Evolutionary conservation across 1,140 invertebrate genomes (phyloP).

Genomic region (Littorina saxatilis): DNA sequence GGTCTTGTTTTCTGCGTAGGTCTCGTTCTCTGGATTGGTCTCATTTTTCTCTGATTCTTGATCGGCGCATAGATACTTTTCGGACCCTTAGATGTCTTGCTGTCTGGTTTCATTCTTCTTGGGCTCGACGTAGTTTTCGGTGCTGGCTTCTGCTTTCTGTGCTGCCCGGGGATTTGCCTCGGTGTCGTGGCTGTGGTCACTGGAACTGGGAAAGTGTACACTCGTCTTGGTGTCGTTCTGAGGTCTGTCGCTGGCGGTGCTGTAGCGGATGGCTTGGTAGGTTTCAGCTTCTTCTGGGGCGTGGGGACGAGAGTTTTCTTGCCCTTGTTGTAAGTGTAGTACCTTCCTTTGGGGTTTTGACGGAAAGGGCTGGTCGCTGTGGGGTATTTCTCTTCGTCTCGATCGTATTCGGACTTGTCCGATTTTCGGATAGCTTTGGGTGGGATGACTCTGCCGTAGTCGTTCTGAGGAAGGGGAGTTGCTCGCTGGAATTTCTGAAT

Average conservation of each 20-base stretch:
- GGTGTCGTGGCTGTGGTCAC: not conserved
- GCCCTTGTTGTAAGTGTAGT: conserved; percentile 21
- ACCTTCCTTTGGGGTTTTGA: not conserved
- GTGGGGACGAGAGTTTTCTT: too few species aligned
- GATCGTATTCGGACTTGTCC: not conserved
- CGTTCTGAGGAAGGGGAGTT: too few species aligned
- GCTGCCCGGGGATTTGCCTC: not conserved
- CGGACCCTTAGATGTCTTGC: not conserved
- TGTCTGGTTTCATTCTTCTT: not conserved
- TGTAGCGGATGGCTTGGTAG: not conserved
- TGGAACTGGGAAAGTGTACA: not conserved
- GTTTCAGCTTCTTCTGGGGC: not conserved
- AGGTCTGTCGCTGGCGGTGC: not conserved
- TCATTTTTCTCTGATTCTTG: not conserved
- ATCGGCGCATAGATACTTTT: not conserved
- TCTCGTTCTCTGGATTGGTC: not conserved
- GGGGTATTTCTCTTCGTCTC: not conserved
- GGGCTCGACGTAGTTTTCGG: not conserved
- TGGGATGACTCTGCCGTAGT: not conserved
- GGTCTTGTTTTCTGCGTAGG: conserved; percentile 3
- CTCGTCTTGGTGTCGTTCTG: too few species aligned
- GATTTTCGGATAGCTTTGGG: not conserved
- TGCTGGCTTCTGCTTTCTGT: not conserved
- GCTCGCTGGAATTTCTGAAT: too few species aligned
- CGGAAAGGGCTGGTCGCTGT: not conserved